A percentile compares a stretch with the other conserved stretches of the same genome.
phyloP scores from a whole-genome alignment of 2,888 invertebrate genomes.

The Noctuana brunneofusca region DNA sequence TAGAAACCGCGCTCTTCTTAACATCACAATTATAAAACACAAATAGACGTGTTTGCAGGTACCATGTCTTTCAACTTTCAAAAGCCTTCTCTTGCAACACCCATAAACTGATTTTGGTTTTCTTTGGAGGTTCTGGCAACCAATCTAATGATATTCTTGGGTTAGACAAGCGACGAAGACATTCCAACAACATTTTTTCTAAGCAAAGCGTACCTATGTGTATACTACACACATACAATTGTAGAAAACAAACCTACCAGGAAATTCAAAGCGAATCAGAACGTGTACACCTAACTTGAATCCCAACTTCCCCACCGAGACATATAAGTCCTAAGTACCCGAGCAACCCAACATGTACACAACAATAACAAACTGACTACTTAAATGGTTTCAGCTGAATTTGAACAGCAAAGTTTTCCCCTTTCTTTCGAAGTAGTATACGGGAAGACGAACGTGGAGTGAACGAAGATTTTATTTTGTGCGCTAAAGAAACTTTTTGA shows the following conservation, averaged over 20 bases:
- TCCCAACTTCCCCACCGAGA: neutral
- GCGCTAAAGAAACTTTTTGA: slow-evolving; percentile 6
- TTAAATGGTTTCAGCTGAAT: slow-evolving; percentile 39
- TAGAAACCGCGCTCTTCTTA: neutral
- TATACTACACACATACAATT: too few species aligned
- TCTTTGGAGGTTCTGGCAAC: too few species aligned
- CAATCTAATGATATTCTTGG: too few species aligned
- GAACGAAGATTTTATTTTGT: slow-evolving; percentile 16
- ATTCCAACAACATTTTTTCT: too few species aligned
- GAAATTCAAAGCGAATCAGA: neutral
- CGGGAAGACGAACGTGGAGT: slow-evolving; percentile 4
- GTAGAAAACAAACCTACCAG: neutral
- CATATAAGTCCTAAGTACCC: slow-evolving; percentile 22
- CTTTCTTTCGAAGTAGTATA: slow-evolving; percentile 24
- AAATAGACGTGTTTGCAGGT: too few species aligned
- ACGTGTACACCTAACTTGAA: neutral
- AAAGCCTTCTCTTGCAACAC: too few species aligned
- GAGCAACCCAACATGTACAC: slow-evolving; percentile 24
- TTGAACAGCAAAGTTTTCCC: slow-evolving; percentile 37
- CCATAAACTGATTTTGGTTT: too few species aligned
- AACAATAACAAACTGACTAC: slow-evolving; percentile 34
- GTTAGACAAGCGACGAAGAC: too few species aligned
- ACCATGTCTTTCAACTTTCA: neutral
- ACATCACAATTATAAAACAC: too few species aligned
- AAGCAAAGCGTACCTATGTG: too few species aligned